Percentiles rank a stretch among this genome's conserved stretches.
phyloP scores from a whole-genome alignment of 1,140 invertebrate genomes.

The Bacillus rossius region DNA sequence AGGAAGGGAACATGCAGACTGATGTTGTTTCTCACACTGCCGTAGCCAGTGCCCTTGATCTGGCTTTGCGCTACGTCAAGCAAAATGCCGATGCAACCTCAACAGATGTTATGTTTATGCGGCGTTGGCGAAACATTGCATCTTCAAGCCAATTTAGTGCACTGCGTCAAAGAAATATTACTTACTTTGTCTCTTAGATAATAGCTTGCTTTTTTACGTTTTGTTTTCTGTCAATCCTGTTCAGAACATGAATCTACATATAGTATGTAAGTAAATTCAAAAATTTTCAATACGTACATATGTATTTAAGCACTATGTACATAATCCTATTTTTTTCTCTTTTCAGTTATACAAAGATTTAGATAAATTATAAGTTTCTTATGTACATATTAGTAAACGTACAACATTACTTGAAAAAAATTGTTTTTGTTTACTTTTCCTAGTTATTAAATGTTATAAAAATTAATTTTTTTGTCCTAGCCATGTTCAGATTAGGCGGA shows the following conservation, averaged over 20 bases:
- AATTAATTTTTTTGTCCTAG: too few species aligned
- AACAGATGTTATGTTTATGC: slow-evolving; percentile 1
- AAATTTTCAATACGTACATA: background rate
- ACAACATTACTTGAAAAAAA: too few species aligned
- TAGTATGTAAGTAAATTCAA: background rate
- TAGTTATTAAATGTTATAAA: too few species aligned
- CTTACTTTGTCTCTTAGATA: background rate
- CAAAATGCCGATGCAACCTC: slow-evolving; percentile 4
- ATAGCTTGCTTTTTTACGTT: background rate
- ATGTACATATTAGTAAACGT: too few species aligned
- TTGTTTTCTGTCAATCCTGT: background rate
- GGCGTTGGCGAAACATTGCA: background rate
- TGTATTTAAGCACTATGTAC: background rate
- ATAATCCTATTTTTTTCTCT: background rate
- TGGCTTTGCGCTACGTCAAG: slow-evolving; percentile 8
- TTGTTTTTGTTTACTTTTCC: too few species aligned
- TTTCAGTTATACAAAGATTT: too few species aligned
- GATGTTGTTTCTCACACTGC: background rate
- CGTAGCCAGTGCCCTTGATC: background rate
- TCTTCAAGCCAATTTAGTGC: background rate
- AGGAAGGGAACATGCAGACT: background rate
- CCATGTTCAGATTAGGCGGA: too few species aligned
- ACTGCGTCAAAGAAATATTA: background rate
- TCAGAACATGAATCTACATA: background rate
- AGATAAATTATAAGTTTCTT: too few species aligned